Base-by-base conservation (phyloP, 2,888 invertebrate genomes). In the Neria commutata region DNA sequence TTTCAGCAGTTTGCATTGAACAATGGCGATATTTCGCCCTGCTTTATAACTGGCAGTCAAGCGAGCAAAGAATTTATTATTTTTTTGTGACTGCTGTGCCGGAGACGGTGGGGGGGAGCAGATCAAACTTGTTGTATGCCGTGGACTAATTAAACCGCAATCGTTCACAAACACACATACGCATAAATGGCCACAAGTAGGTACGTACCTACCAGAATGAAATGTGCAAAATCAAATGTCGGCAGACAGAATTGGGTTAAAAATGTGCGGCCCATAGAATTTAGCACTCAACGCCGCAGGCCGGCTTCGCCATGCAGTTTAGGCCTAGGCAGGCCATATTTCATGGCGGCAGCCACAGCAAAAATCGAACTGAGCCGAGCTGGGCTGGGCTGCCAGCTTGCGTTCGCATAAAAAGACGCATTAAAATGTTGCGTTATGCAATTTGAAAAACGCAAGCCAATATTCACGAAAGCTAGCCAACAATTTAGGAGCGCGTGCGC, bases 241-340 rank as follows among this genome's bases (percentile, higher is more conserved):
- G 48, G 66, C 66, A 69, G 66, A 77, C 77, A 75, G 75, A 75
- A 71, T 75, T 72, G 69, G 75, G 75, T 77, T 76, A 69, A 69
- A 68, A 73, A 65, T 74, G 73, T 37, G 54, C 74, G 64, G 60
- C 56, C 42, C 21, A 37, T 37, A 37, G 37, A 37, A 37, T 37
- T 37, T n/a, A 37, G 37, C 10, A 37, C n/a, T 37, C 10, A 6
- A n/a, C n/a, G n/a, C n/a, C n/a, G n/a, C 16, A n/a, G 10, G 6
- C 16, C 37, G 37, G 6, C 11, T 11, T 29, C 29, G 29, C 29
- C 29, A 11, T 8, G 11, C 29, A 29, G 11, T 37, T 37, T 37
- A 37, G 37, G 37, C 37, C 37, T 37, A 37, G 4, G 37, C 6
- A n/a, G n/a, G n/a, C n/a, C n/a, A n/a, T n/a, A n/a, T n/a, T n/a